These are phyloP conservation scores for Ia io DNA, from an alignment of 2,113 vertebrate species.

Conservation along the genomic window DNA sequence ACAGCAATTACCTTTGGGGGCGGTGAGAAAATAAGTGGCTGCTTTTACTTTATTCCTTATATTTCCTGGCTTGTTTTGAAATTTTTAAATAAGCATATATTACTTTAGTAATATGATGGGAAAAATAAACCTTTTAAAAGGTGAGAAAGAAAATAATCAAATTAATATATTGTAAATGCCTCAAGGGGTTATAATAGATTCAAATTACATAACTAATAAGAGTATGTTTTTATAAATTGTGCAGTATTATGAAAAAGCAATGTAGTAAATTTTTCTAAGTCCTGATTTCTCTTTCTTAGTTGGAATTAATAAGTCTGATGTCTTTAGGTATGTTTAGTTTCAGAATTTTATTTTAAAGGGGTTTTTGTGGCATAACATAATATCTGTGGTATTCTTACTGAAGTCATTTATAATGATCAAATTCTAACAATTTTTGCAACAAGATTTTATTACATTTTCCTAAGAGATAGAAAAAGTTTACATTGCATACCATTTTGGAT, in stretches of 20 bases:
- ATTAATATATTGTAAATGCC: not conserved
- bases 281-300: not conserved
- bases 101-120: not conserved
- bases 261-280: not conserved
- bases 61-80: not conserved
- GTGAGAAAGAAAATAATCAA: not conserved
- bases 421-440: not conserved
- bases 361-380: not conserved
- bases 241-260: not conserved
- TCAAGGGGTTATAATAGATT: not conserved
- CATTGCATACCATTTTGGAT: not conserved
- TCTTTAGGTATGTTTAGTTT: not conserved
- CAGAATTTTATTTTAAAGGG: constrained; percentile 48
- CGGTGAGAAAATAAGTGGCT: not conserved
- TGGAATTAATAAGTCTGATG: not conserved
- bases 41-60: not conserved
- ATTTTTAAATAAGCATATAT: not conserved
- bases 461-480: constrained; percentile 26
- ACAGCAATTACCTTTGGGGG: too few relatives aligned
- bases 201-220: not conserved
- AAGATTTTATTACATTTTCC: not conserved
- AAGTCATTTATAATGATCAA: constrained; percentile 10
- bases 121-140: constrained; percentile 10
- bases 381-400: not conserved
- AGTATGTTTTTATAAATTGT: not conserved